Evolutionary conservation across 23 tunicate genomes (phyloP).

Genomic region (Halocynthia aurantium): DNA sequence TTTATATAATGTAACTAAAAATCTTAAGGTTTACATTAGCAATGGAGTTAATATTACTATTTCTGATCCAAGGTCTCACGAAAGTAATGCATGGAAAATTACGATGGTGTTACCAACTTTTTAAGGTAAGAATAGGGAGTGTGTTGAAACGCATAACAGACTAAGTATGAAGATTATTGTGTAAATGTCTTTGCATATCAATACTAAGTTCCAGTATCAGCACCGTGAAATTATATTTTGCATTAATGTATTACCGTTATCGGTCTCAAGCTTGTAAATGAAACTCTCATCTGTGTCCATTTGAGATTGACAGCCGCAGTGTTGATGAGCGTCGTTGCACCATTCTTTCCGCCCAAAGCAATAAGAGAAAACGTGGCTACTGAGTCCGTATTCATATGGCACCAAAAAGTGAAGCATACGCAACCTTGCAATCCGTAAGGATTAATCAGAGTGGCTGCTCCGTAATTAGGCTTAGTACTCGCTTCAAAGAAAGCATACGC

Average conservation of each 20-base stretch:
- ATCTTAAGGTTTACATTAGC: too few species aligned
- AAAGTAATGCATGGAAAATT: too few species aligned
- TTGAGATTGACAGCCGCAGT: background rate
- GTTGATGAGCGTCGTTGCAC: background rate
- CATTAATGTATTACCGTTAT: background rate
- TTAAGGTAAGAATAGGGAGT: too few species aligned
- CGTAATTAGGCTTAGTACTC: background rate
- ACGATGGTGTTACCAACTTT: too few species aligned
- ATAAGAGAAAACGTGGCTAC: background rate
- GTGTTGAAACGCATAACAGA: too few species aligned
- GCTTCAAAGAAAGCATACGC: background rate
- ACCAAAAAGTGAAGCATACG: background rate
- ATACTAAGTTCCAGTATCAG: too few species aligned
- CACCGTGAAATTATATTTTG: too few species aligned
- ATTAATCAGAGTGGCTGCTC: background rate
- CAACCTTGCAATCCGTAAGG: background rate
- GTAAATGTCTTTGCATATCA: too few species aligned
- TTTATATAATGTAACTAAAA: too few species aligned
- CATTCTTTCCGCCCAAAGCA: background rate
- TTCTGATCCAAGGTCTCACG: too few species aligned
- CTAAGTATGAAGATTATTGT: too few species aligned
- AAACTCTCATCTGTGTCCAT: background rate
- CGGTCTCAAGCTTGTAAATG: background rate
- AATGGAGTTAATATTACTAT: too few species aligned
- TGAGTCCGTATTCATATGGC: constrained; percentile 2